A percentile compares a stretch with the other conserved stretches of the same genome.
phyloP scores from a whole-genome alignment of 2,797 vertebrate species.

The Tangara arthus region DNA sequence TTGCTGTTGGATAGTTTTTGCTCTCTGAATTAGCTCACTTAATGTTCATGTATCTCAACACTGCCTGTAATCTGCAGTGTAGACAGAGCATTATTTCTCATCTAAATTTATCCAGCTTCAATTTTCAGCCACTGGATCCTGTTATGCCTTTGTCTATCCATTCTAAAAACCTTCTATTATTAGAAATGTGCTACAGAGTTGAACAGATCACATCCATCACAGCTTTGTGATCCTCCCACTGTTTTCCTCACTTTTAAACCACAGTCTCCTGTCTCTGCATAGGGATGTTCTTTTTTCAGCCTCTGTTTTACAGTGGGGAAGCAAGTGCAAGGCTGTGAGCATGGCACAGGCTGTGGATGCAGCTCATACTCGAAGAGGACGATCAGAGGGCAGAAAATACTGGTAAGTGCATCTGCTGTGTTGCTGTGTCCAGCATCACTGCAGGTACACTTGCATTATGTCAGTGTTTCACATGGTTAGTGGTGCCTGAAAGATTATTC shows the following conservation, averaged over 20 bases:
- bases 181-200: conserved; percentile 36
- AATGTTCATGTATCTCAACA: conserved; percentile 14
- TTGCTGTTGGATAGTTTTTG: not conserved
- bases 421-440: not conserved
- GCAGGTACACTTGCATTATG: not conserved
- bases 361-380: not conserved
- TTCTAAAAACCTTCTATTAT: conserved; percentile 53
- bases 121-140: conserved; percentile 49
- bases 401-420: not conserved
- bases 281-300: not conserved
- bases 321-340: not conserved
- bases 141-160: conserved; percentile 37
- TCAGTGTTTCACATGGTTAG: not conserved
- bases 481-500: not conserved
- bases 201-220: conserved; percentile 47
- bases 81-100: conserved; percentile 53
- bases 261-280: not conserved
- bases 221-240: conserved; percentile 1
- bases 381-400: not conserved
- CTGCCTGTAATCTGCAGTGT: not conserved
- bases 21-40: conserved; percentile 33
- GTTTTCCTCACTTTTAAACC: conserved; percentile 20
- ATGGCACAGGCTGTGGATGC: not conserved
- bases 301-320: not conserved
- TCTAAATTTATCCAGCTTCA: conserved; percentile 48